Conservation (phyloP, 2,888 invertebrate genomes). For the Prenolepis imparis region DNA sequence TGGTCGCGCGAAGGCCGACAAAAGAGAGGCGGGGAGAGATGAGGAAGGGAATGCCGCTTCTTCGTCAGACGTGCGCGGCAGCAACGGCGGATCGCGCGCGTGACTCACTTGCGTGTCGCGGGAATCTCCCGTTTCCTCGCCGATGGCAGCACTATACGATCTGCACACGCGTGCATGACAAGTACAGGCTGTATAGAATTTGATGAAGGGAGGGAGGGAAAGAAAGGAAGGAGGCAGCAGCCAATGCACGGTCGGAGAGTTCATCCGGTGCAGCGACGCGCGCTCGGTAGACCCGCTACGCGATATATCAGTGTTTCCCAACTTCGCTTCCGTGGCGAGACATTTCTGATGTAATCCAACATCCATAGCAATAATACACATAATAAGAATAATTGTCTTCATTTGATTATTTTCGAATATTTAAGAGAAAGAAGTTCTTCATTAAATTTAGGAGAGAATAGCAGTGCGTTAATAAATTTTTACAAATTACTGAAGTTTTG, state of each 20-base stretch:
- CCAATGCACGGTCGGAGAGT: slow-evolving; percentile 23
- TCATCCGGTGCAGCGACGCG: slow-evolving; percentile 53
- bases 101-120: slow-evolving; percentile 81
- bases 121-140: slow-evolving; percentile 80
- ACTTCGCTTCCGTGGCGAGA: slow-evolving; percentile 30
- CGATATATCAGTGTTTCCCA: slow-evolving; percentile 45
- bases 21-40: slow-evolving; percentile 27
- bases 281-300: slow-evolving; percentile 35
- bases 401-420: background rate
- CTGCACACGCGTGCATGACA: background rate
- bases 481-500: background rate
- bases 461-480: background rate
- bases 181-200: background rate
- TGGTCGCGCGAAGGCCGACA: slow-evolving; percentile 56
- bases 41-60: slow-evolving; percentile 42
- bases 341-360: slow-evolving; percentile 6
- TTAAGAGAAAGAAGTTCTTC: background rate
- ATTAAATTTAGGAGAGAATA: background rate
- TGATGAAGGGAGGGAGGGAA: background rate
- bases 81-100: slow-evolving; percentile 70
- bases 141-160: slow-evolving; percentile 79
- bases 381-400: background rate
- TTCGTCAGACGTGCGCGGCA: slow-evolving; percentile 64
- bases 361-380: background rate
- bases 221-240: background rate